Conservation (phyloP, 2,113 vertebrate species). For the Clarias batrachus region DNA sequence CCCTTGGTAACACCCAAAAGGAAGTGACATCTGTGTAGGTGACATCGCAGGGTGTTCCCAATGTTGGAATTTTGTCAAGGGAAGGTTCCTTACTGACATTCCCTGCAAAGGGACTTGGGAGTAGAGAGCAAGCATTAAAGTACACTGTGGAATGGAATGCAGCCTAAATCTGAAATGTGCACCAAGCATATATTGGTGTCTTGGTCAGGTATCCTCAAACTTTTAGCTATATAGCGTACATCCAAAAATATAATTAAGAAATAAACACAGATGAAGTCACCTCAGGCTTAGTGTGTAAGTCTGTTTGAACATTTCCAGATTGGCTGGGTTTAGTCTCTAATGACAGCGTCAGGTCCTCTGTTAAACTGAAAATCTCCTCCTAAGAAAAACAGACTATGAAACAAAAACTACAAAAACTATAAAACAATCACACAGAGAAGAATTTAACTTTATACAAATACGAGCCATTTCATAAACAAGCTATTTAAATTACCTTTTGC, state of each 20-base stretch:
- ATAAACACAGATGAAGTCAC: conserved; percentile 47
- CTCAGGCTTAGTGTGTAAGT: conserved; percentile 59
- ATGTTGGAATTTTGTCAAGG: no score
- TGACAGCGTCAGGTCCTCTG: conserved; percentile 64
- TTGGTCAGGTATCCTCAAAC: background rate
- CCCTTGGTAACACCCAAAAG: no score
- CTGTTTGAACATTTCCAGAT: conserved; percentile 46
- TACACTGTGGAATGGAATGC: no score
- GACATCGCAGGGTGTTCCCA: no score
- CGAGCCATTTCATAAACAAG: background rate
- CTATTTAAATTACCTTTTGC: conserved; percentile 61
- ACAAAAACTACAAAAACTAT: background rate
- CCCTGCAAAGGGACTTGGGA: no score
- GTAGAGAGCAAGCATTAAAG: no score
- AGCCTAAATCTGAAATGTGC: background rate
- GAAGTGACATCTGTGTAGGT: no score
- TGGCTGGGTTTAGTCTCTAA: conserved; percentile 57
- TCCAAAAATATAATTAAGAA: background rate
- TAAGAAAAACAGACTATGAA: conserved; percentile 48
- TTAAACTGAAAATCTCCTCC: conserved; percentile 69
- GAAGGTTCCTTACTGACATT: no score
- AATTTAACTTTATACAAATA: background rate
- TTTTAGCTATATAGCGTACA: background rate
- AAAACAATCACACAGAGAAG: background rate
- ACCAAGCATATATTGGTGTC: background rate